Percentiles rank a stretch among this genome's conserved stretches.
Conservation (phyloP, 1,140 invertebrate species). For the Lineus longissimus region DNA sequence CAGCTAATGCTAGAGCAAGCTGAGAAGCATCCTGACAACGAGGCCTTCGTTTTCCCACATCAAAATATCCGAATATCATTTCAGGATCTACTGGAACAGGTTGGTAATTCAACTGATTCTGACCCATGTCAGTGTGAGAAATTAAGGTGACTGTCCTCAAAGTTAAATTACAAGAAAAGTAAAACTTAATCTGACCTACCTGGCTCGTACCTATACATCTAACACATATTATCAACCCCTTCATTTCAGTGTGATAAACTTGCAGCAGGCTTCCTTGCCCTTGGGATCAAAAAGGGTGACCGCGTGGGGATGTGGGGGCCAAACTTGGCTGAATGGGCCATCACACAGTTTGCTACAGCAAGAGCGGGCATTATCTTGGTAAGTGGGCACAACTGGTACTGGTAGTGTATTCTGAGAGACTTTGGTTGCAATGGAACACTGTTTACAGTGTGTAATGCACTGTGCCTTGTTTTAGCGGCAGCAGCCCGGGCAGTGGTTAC, state of each 20-base stretch:
- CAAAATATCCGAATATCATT: constrained; percentile 35
- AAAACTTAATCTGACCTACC: no score
- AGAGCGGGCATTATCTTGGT: constrained; percentile 79
- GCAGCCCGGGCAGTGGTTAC: no score
- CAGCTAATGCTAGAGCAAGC: constrained; percentile 32
- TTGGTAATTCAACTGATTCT: constrained; percentile 35
- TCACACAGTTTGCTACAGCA: constrained; percentile 72
- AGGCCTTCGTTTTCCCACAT: constrained; percentile 37
- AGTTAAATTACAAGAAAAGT: no score
- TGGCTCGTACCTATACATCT: neutral
- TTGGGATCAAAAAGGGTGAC: constrained; percentile 78
- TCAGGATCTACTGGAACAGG: constrained; percentile 61
- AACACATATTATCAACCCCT: constrained; percentile 1
- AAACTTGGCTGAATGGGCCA: constrained; percentile 78
- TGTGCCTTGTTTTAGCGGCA: no score
- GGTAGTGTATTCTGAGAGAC: no score
- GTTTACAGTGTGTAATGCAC: no score
- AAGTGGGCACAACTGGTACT: constrained; percentile 29
- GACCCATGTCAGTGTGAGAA: neutral
- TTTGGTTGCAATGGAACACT: no score
- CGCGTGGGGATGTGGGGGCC: constrained; percentile 84
- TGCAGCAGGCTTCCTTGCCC: constrained; percentile 71
- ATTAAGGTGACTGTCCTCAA: neutral
- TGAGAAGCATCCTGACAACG: constrained; percentile 36
- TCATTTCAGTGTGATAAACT: constrained; percentile 66